Evolutionary conservation across 2,888 invertebrate genomes (phyloP).

Genomic region (Trypoxylon attenuatum): DNA sequence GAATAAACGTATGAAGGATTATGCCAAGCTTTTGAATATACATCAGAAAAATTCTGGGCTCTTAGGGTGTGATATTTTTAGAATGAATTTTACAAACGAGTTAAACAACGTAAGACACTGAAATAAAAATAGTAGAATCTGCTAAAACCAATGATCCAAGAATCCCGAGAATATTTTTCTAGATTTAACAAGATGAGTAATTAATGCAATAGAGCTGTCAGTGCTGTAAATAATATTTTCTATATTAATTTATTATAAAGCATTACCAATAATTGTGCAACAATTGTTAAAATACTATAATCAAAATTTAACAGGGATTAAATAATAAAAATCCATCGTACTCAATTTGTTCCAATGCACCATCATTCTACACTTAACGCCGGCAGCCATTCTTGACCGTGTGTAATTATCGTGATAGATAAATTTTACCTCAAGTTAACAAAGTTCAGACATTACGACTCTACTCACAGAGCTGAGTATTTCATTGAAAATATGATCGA

Average conservation of each 20-base stretch:
- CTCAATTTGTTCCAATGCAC: conserved; percentile 29
- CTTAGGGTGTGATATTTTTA: no score
- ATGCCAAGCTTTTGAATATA: no score
- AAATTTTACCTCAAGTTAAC: no score
- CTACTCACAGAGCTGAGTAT: conserved; percentile 17
- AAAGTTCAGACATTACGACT: background rate
- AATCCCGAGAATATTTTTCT: no score
- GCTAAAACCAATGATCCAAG: no score
- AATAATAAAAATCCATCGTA: conserved; percentile 31
- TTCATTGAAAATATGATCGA: background rate
- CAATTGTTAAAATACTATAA: conserved; percentile 45
- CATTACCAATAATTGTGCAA: conserved; percentile 49
- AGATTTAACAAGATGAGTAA: no score
- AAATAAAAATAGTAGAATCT: no score
- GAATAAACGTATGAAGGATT: no score
- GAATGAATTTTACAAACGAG: no score
- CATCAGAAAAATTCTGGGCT: no score
- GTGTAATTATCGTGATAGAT: background rate
- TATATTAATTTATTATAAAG: conserved; percentile 48
- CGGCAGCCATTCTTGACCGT: background rate
- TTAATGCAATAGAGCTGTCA: no score
- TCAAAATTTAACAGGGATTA: conserved; percentile 41
- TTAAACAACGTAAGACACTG: no score
- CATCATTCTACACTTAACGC: conserved; percentile 10
- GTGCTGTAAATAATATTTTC: conserved; percentile 9